A percentile compares a stretch with the other conserved stretches of the same genome.
Evolutionary conservation across 2,797 vertebrate genomes (phyloP).

Genomic region (Crenichthys baileyi): DNA sequence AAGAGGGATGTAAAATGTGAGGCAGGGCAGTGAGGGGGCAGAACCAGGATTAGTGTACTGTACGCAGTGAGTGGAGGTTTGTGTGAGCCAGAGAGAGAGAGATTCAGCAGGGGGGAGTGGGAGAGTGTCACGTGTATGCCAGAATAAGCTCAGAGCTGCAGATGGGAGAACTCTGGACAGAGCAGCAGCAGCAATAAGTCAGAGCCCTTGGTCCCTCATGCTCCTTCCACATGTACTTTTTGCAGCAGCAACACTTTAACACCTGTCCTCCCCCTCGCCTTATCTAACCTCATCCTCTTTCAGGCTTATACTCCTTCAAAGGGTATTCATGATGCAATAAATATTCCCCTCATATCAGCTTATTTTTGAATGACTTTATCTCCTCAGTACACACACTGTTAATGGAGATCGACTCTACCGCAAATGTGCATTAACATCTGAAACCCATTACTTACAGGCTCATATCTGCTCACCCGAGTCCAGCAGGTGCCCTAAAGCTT

Average conservation of each 20-base stretch:
- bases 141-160: constrained; percentile 68
- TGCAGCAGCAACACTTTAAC: constrained; percentile 43
- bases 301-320: not conserved
- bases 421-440: constrained; percentile 36
- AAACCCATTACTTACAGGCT: constrained; percentile 29
- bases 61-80: constrained; percentile 48
- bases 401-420: constrained; percentile 4
- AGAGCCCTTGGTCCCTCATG: constrained; percentile 50
- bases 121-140: constrained; percentile 69
- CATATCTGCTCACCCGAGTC: constrained; percentile 22
- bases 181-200: constrained; percentile 47
- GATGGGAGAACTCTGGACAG: constrained; percentile 55
- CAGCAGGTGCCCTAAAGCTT: constrained; percentile 14
- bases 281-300: constrained; percentile 33
- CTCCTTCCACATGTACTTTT: constrained; percentile 54
- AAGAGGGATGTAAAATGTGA: constrained; percentile 43
- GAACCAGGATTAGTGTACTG: constrained; percentile 56
- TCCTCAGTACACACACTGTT: not conserved
- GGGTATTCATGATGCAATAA: not conserved
- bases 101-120: constrained; percentile 24
- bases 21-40: constrained; percentile 45
- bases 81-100: constrained; percentile 41
- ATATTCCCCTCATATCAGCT: constrained; percentile 1
- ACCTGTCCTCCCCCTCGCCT: constrained; percentile 57
- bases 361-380: constrained; percentile 25